phyloP scores from a whole-genome alignment of 2,797 vertebrate species.

The Pagetopsis macropterus region DNA sequence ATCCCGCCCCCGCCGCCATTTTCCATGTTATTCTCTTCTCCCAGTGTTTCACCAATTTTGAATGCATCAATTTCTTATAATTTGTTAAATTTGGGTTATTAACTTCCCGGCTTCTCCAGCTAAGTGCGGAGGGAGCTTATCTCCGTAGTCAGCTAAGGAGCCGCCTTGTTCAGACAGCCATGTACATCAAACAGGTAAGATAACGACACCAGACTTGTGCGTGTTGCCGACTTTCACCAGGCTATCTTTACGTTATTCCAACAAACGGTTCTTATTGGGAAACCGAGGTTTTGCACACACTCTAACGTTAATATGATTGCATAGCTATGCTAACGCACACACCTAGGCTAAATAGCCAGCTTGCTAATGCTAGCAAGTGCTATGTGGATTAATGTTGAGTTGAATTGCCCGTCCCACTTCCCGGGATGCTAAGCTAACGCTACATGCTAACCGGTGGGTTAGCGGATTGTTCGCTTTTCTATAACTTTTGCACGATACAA shows the following conservation, averaged over 20 bases:
- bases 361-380: slow-evolving; percentile 15
- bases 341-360: rapidly evolving
- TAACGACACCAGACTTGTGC: slow-evolving; percentile 33
- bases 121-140: slow-evolving; percentile 61
- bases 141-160: slow-evolving; percentile 54
- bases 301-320: rapidly evolving
- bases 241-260: not conserved
- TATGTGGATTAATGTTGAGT: not conserved
- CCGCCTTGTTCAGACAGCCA: slow-evolving; percentile 61
- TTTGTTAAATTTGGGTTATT: slow-evolving; percentile 36
- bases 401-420: slow-evolving; percentile 39
- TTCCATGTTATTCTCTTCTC: slow-evolving; percentile 81
- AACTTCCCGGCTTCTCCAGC: slow-evolving; percentile 64
- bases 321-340: not conserved
- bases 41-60: slow-evolving; percentile 51
- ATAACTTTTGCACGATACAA: too few relatives aligned
- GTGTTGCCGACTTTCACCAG: slow-evolving; percentile 29
- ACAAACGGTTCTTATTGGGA: not conserved
- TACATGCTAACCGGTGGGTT: slow-evolving; percentile 21
- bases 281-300: rapidly evolving
- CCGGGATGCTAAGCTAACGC: slow-evolving; percentile 62
- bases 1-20: slow-evolving; percentile 87
- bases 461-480: not conserved
- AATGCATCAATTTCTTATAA: slow-evolving; percentile 48
- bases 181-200: slow-evolving; percentile 90